Evolutionary conservation across 2,797 vertebrate genomes (phyloP).

Genomic region (Sebastes wilsoni): DNA sequence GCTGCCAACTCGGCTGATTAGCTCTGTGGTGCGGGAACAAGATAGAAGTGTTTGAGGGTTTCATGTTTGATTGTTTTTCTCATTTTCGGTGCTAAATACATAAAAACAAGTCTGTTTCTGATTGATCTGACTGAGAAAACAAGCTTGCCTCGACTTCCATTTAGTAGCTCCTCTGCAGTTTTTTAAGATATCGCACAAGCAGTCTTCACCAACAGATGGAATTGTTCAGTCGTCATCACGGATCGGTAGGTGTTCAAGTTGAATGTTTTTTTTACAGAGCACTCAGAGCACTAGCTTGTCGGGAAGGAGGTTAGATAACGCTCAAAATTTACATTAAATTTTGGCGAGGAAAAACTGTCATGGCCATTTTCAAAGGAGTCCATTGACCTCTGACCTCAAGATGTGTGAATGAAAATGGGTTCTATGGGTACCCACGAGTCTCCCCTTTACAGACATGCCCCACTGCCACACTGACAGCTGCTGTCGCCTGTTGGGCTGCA

Average conservation of each 20-base stretch:
- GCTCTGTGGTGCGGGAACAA: not conserved
- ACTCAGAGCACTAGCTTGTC: too few species aligned
- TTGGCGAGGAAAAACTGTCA: too few species aligned
- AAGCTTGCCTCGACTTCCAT: accelerated
- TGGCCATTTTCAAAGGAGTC: too few species aligned
- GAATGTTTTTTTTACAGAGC: too few species aligned
- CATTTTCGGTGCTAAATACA: not conserved
- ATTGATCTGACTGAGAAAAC: not conserved
- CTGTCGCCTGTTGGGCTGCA: accelerated
- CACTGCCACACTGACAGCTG: too few species aligned
- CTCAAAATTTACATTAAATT: too few species aligned
- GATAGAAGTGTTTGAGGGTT: not conserved
- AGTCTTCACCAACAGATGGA: not conserved
- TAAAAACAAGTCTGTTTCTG: not conserved
- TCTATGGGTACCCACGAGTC: too few species aligned
- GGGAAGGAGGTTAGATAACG: accelerated
- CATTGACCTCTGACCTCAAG: too few species aligned
- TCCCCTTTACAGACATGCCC: too few species aligned
- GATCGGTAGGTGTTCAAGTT: not conserved
- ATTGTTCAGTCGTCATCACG: not conserved
- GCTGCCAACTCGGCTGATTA: not conserved
- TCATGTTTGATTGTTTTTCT: not conserved
- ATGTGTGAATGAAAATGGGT: too few species aligned
- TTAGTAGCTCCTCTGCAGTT: not conserved
- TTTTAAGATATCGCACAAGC: not conserved